A percentile compares a stretch with the other conserved stretches of the same genome.
Conservation (phyloP, 1,140 invertebrate species). For the Cotesia vestalis region DNA sequence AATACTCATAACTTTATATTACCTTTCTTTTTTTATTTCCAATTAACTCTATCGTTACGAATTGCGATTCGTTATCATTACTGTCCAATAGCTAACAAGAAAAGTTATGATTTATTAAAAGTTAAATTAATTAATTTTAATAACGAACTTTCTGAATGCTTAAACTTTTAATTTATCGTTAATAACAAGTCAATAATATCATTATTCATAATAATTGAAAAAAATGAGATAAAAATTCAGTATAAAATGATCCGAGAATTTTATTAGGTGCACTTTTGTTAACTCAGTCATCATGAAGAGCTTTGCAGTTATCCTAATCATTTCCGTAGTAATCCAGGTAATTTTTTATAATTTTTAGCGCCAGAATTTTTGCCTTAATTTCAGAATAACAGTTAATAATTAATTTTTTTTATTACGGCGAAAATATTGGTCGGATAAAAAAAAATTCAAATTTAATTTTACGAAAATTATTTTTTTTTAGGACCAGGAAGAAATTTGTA, state of each 20-base stretch:
- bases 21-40: neutral
- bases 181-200: neutral
- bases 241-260: too few relatives aligned
- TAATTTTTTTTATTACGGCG: too few relatives aligned
- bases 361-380: too few relatives aligned
- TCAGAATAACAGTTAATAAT: too few relatives aligned
- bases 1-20: too few relatives aligned
- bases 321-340: conserved; percentile 11
- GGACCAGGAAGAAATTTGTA: too few relatives aligned
- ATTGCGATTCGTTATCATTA: conserved; percentile 6
- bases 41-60: neutral
- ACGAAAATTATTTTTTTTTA: too few relatives aligned
- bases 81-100: conserved; percentile 9
- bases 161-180: conserved; percentile 7
- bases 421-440: too few relatives aligned
- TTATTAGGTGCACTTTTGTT: too few relatives aligned
- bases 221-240: neutral
- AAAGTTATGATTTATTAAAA: conserved; percentile 21
- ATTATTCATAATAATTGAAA: neutral
- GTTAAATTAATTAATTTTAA: conserved; percentile 20
- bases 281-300: conserved; percentile 3
- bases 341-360: neutral
- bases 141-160: neutral
- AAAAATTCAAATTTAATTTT: too few relatives aligned
- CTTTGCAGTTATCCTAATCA: neutral